A percentile compares a stretch with the other conserved stretches of the same genome.
Conservation (phyloP, 1,140 invertebrate species). For the Radopholus similis region DNA sequence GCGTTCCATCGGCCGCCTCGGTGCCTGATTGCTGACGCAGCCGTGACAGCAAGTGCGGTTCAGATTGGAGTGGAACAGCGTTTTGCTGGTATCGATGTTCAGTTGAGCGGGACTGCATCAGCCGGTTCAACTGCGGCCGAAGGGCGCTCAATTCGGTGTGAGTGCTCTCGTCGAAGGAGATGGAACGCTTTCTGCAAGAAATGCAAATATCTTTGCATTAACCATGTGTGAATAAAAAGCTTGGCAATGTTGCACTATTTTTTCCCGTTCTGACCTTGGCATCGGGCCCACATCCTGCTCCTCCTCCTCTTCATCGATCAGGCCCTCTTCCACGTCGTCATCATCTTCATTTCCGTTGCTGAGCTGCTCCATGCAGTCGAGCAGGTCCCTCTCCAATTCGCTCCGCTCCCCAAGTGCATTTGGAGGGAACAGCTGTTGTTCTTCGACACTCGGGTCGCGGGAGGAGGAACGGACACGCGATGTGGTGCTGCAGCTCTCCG, state of each 20-base stretch:
- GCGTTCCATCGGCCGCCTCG: neutral
- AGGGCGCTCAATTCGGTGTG: neutral
- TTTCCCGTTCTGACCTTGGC: neutral
- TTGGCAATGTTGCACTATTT: neutral
- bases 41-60: neutral
- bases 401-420: no score
- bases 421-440: no score
- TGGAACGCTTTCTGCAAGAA: constrained; percentile 19
- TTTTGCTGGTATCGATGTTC: neutral
- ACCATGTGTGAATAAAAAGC: no score
- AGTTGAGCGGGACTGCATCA: neutral
- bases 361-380: no score
- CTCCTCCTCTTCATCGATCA: neutral
- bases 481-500: no score
- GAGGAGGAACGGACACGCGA: no score
- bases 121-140: neutral
- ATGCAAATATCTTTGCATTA: no score
- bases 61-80: neutral
- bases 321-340: neutral
- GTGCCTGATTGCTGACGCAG: neutral
- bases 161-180: constrained; percentile 4
- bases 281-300: neutral
- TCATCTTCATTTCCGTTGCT: neutral
- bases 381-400: no score
- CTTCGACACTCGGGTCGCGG: no score